Percentiles rank a stretch among this genome's conserved stretches.
Evolutionary conservation across 2,888 invertebrate genomes (phyloP).

Genomic region (Drosophila eohydei): DNA sequence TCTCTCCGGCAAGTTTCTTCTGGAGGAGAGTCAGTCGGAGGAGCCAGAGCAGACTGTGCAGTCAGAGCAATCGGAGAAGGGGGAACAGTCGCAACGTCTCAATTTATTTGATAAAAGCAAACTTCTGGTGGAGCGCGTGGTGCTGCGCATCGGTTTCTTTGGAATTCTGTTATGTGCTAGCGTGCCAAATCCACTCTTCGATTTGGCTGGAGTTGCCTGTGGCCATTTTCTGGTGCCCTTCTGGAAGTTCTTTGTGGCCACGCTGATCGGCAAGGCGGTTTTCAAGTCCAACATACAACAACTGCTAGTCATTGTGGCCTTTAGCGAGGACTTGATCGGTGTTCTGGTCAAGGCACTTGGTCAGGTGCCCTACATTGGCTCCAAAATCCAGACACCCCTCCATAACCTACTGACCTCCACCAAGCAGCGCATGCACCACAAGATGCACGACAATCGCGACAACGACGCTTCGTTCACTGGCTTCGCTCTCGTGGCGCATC

Average conservation of each 20-base stretch:
- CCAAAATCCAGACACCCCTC: slow-evolving; percentile 92
- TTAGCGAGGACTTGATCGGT: slow-evolving; percentile 96
- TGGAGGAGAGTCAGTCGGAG: slow-evolving; percentile 85
- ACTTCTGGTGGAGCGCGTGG: slow-evolving; percentile 92
- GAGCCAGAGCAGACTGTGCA: too few species aligned
- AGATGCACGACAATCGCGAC: slow-evolving; percentile 59
- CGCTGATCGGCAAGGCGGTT: slow-evolving; percentile 97
- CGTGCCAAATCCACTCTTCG: slow-evolving; percentile 99
- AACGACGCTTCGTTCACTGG: slow-evolving; percentile 82
- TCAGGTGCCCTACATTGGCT: slow-evolving; percentile 92
- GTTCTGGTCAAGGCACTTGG: slow-evolving; percentile 87
- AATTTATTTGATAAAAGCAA: slow-evolving; percentile 90
- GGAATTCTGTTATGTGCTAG: slow-evolving; percentile 98
- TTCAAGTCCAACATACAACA: slow-evolving; percentile 99
- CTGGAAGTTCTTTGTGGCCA: slow-evolving; percentile 99
- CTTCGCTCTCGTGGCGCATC: slow-evolving; percentile 87
- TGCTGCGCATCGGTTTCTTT: slow-evolving; percentile 96
- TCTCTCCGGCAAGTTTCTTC: slow-evolving; percentile 87
- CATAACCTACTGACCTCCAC: slow-evolving; percentile 94
- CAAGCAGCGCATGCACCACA: slow-evolving; percentile 90
- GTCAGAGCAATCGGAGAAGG: too few species aligned
- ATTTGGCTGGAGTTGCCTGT: slow-evolving; percentile 98
- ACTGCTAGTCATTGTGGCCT: slow-evolving; percentile 96
- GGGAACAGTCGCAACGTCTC: slow-evolving; percentile 86
- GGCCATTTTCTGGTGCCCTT: slow-evolving; percentile 99